Conservation (phyloP, 2,888 invertebrate species). For the Omphaloscelis lunosa region DNA sequence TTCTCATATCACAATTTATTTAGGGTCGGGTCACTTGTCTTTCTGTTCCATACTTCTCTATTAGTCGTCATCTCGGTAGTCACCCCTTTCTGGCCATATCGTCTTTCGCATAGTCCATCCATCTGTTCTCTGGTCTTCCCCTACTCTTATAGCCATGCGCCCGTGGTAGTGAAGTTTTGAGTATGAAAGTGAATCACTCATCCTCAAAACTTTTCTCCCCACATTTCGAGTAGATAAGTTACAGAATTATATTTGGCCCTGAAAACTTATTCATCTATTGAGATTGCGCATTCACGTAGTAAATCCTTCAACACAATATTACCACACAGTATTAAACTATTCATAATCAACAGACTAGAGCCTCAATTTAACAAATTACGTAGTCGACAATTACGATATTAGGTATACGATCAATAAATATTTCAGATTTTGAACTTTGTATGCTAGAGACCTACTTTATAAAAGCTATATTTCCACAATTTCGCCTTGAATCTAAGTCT, state of each 20-base stretch:
- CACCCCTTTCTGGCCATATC: too few species aligned
- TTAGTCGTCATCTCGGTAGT: too few species aligned
- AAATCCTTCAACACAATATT: background rate
- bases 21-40: too few species aligned
- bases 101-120: too few species aligned
- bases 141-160: too few species aligned
- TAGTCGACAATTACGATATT: background rate
- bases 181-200: too few species aligned
- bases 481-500: background rate
- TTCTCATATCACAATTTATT: too few species aligned
- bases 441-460: too few species aligned
- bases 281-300: background rate
- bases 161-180: too few species aligned
- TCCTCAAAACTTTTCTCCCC: too few species aligned
- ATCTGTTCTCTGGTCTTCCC: too few species aligned
- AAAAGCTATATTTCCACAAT: background rate
- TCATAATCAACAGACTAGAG: background rate
- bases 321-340: conserved; percentile 10
- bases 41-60: too few species aligned
- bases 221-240: background rate
- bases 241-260: background rate
- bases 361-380: background rate
- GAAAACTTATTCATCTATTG: background rate
- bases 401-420: background rate
- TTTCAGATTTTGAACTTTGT: conserved; percentile 5